Evolutionary conservation across 2,888 invertebrate species (phyloP).

Genomic region (Pollenia labialis): DNA sequence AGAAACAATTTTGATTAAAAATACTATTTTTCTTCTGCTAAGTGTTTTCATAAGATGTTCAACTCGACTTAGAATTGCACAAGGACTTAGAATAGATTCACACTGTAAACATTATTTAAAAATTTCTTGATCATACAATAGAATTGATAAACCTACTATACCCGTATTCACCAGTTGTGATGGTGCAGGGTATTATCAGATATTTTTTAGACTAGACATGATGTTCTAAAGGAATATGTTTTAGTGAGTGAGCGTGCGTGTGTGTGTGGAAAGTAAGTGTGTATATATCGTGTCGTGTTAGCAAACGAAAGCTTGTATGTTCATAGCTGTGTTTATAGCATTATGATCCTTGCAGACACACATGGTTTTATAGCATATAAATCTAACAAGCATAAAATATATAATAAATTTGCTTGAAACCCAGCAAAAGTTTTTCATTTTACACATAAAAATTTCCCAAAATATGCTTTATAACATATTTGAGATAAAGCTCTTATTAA

Average conservation of each 20-base stretch:
- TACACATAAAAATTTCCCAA: neutral
- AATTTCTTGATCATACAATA: too few species aligned
- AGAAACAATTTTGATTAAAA: too few species aligned
- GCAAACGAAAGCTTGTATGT: neutral
- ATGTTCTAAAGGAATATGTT: neutral
- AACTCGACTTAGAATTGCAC: too few species aligned
- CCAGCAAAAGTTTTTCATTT: constrained; percentile 1
- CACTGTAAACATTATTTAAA: too few species aligned
- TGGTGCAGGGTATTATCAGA: neutral
- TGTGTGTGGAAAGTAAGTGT: neutral
- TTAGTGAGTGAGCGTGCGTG: too few species aligned
- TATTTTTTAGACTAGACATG: neutral
- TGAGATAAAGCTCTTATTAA: neutral
- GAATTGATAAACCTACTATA: too few species aligned
- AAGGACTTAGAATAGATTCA: too few species aligned
- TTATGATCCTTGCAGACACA: constrained; percentile 17
- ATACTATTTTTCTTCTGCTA: too few species aligned
- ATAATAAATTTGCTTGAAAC: neutral
- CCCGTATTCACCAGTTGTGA: too few species aligned
- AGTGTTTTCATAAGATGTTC: too few species aligned
- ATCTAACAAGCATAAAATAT: constrained; percentile 38
- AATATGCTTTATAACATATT: neutral
- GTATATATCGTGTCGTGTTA: neutral
- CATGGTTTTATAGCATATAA: constrained; percentile 41
- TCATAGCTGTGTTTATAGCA: neutral